Percentiles rank a stretch among this genome's conserved stretches.
These are phyloP conservation scores for Equus przewalskii DNA, from an alignment of 2,113 vertebrate genomes.

Conservation along the genomic window DNA sequence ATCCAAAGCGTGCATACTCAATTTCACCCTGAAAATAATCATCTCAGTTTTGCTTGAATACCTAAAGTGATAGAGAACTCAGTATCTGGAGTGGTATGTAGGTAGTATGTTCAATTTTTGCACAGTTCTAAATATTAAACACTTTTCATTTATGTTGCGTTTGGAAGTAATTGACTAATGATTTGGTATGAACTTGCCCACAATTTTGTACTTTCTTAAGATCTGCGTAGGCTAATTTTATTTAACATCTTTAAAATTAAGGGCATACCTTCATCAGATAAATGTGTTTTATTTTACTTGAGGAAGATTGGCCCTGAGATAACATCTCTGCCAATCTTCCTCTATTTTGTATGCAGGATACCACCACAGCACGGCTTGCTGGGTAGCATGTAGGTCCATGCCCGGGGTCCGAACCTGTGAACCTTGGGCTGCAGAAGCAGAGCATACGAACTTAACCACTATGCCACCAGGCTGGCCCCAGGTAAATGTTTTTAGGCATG, in stretches of 20 bases:
- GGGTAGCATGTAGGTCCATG: too few relatives aligned
- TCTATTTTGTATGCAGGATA: too few relatives aligned
- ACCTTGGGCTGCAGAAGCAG: too few relatives aligned
- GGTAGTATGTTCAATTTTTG: neutral
- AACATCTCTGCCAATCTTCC: too few relatives aligned
- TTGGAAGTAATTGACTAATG: neutral
- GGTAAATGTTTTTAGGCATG: neutral
- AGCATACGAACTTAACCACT: too few relatives aligned
- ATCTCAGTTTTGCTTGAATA: neutral
- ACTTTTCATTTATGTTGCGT: neutral
- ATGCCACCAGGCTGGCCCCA: too few relatives aligned
- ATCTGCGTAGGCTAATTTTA: neutral
- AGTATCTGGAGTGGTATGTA: neutral
- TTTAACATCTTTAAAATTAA: neutral
- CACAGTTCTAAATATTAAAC: neutral
- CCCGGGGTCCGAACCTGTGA: too few relatives aligned
- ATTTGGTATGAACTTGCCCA: neutral
- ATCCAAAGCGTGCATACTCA: neutral
- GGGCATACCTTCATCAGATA: neutral
- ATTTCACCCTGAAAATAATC: neutral
- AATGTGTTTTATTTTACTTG: neutral
- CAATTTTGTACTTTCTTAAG: neutral
- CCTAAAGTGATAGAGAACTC: neutral
- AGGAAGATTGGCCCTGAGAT: too few relatives aligned
- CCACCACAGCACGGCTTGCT: too few relatives aligned